Conservation (phyloP, 2,888 invertebrate genomes). For the Sisyra nigra region DNA sequence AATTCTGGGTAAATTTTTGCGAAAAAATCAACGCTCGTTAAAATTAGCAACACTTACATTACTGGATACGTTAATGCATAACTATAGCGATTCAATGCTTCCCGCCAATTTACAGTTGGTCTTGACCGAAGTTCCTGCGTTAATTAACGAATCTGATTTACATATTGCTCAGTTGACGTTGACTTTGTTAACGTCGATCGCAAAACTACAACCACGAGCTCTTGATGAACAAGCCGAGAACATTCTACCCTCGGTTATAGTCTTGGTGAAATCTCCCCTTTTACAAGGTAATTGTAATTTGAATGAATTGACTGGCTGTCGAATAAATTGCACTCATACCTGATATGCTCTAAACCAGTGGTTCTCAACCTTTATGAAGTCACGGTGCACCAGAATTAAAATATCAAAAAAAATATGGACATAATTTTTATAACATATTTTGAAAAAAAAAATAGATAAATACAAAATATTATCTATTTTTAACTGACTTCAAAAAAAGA, state of each 20-base stretch:
- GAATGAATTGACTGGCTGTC: neutral
- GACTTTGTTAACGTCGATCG: conserved; percentile 67
- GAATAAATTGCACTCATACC: neutral
- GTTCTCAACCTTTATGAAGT: too few relatives aligned
- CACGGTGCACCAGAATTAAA: too few relatives aligned
- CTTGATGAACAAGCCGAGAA: conserved; percentile 53
- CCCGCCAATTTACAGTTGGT: conserved; percentile 59
- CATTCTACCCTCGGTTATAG: conserved; percentile 72
- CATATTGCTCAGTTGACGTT: conserved; percentile 91
- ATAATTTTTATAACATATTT: too few relatives aligned
- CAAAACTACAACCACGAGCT: conserved; percentile 61
- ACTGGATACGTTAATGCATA: conserved; percentile 77
- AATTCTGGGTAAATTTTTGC: conserved; percentile 80
- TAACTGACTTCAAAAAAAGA: too few relatives aligned
- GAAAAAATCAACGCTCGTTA: conserved; percentile 92
- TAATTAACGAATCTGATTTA: conserved; percentile 86
- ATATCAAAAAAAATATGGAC: too few relatives aligned
- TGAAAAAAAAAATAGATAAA: too few relatives aligned
- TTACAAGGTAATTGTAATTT: conserved; percentile 56
- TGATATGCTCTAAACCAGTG: too few relatives aligned
- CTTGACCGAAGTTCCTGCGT: conserved; percentile 74
- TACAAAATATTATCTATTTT: too few relatives aligned
- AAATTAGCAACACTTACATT: conserved; percentile 82
- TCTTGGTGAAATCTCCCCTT: conserved; percentile 78
- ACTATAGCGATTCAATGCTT: conserved; percentile 50